phyloP scores from a whole-genome alignment of 2,888 invertebrate species.

The Torymus texanus region DNA sequence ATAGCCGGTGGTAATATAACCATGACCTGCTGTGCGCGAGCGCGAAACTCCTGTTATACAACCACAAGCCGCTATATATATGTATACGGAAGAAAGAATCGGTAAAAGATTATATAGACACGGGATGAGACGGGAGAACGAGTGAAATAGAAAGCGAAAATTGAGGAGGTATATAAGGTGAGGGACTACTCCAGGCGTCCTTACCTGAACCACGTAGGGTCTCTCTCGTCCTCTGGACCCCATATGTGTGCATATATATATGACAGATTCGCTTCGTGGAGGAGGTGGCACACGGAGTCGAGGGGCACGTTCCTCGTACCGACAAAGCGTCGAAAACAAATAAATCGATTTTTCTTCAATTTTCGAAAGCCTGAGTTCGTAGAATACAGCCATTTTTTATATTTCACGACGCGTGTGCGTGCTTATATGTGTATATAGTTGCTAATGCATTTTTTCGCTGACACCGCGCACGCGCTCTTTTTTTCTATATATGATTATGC shows the following conservation, averaged over 20 bases:
- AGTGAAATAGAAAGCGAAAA: conserved; percentile 39
- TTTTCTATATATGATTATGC: conserved; percentile 3
- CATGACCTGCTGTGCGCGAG: conserved; percentile 61
- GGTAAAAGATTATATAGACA: background rate
- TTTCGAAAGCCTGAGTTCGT: conserved; percentile 45
- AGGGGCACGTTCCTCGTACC: conserved; percentile 40
- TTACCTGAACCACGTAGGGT: conserved; percentile 31
- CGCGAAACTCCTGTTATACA: conserved; percentile 11
- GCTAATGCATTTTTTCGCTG: conserved; percentile 42
- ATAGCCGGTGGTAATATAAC: conserved; percentile 66
- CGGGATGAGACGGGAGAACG: conserved; percentile 14
- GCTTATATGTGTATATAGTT: conserved; percentile 14
- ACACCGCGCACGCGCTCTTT: background rate
- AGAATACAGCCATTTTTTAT: conserved; percentile 53
- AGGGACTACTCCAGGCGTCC: conserved; percentile 6
- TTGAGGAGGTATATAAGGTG: background rate
- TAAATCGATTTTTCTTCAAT: conserved; percentile 58
- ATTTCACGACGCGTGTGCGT: conserved; percentile 14
- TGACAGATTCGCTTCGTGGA: conserved; percentile 46
- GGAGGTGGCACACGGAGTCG: background rate
- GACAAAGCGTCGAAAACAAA: conserved; percentile 55
- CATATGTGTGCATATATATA: conserved; percentile 12
- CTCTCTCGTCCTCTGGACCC: background rate
- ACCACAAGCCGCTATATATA: background rate
- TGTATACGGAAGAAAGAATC: background rate